These are phyloP conservation scores for Nemotelus nigrinus DNA, from an alignment of 2,888 invertebrate species.

Conservation along the genomic window DNA sequence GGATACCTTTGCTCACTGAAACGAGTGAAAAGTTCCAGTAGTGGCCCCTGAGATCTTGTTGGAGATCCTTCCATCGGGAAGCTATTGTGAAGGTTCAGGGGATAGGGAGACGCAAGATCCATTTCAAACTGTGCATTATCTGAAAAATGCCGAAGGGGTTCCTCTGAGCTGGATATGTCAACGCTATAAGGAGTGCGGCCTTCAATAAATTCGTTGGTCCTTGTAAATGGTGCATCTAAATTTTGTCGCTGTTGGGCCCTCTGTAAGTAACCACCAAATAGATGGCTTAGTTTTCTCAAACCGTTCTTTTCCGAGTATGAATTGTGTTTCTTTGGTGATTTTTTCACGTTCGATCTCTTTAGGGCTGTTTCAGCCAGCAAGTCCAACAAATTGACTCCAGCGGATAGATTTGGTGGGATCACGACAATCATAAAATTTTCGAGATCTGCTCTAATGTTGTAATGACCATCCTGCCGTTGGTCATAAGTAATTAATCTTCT, in stretches of 20 bases:
- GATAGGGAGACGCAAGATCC: slow-evolving; percentile 61
- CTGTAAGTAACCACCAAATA: slow-evolving; percentile 6
- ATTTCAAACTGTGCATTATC: slow-evolving; percentile 60
- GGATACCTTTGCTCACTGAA: slow-evolving; percentile 32
- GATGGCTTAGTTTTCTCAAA: slow-evolving; percentile 1
- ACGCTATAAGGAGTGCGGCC: slow-evolving; percentile 76
- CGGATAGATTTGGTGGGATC: slow-evolving; percentile 66
- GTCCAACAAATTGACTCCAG: slow-evolving; percentile 58
- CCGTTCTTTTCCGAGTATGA: slow-evolving; percentile 23
- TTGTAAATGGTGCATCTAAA: not conserved
- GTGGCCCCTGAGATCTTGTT: slow-evolving; percentile 41
- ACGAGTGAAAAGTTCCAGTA: slow-evolving; percentile 37
- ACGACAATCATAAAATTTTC: slow-evolving; percentile 78
- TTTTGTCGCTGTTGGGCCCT: slow-evolving; percentile 15
- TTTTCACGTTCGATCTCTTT: slow-evolving; percentile 53
- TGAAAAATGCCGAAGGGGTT: not conserved
- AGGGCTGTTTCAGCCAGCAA: slow-evolving; percentile 57
- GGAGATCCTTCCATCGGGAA: slow-evolving; percentile 53
- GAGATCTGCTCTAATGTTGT: slow-evolving; percentile 77
- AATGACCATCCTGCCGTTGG: slow-evolving; percentile 80
- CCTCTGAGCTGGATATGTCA: slow-evolving; percentile 66
- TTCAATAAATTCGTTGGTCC: slow-evolving; percentile 69
- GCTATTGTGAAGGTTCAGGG: slow-evolving; percentile 58
- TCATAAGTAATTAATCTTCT: slow-evolving; percentile 64
- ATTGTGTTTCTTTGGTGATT: slow-evolving; percentile 50